Conservation (phyloP, 2,797 vertebrate species). For the Lophius americanus region DNA sequence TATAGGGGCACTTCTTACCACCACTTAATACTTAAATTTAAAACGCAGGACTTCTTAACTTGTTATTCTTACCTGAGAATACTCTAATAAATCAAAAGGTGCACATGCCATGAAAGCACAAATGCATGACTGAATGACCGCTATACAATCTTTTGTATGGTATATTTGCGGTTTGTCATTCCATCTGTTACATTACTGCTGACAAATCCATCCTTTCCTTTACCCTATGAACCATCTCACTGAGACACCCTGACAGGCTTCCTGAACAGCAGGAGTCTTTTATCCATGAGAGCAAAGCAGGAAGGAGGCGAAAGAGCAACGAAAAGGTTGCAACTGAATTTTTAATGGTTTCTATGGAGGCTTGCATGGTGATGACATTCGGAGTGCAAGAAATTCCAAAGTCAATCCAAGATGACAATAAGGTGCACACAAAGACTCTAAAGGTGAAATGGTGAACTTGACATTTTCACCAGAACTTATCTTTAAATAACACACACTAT, state of each 20-base stretch:
- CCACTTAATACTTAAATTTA: background rate
- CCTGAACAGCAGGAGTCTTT: slow-evolving; percentile 61
- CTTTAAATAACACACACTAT: slow-evolving; percentile 16
- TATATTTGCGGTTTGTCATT: background rate
- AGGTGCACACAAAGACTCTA: slow-evolving; percentile 15
- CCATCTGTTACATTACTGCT: slow-evolving; percentile 23
- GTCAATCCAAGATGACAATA: slow-evolving; percentile 41
- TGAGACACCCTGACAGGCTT: slow-evolving; percentile 51
- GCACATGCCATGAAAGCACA: background rate
- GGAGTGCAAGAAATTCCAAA: slow-evolving; percentile 55
- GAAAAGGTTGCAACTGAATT: slow-evolving; percentile 76
- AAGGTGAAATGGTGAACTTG: slow-evolving; percentile 51
- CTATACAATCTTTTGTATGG: too few relatives aligned
- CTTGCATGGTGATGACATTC: slow-evolving; percentile 32
- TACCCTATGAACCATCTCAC: slow-evolving; percentile 39
- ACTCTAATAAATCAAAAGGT: background rate
- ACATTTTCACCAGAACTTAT: slow-evolving; percentile 11
- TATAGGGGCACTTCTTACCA: too few relatives aligned
- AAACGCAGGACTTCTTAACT: background rate
- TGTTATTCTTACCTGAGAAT: background rate
- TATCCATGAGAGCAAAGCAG: slow-evolving; percentile 43
- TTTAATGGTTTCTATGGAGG: slow-evolving; percentile 72
- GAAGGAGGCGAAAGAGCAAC: slow-evolving; percentile 35
- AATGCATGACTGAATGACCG: background rate
- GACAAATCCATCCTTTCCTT: slow-evolving; percentile 45